Percentiles rank a stretch among this genome's conserved stretches.
These are phyloP conservation scores for Brachirus orientalis DNA, from an alignment of 2,113 vertebrate genomes.

Conservation along the genomic window DNA sequence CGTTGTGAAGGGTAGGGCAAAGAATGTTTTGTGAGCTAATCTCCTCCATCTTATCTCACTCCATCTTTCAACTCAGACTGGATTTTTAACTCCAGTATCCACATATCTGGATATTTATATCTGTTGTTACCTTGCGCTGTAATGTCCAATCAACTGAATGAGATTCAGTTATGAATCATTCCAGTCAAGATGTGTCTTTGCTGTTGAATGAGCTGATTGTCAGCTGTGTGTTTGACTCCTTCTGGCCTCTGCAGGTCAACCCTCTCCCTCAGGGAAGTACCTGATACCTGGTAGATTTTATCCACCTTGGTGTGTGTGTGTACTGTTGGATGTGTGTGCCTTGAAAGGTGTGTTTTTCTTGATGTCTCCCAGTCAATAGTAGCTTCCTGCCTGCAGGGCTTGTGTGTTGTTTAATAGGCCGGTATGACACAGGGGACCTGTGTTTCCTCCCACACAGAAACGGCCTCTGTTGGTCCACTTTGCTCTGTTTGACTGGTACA, in stretches of 20 bases:
- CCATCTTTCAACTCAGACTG: slow-evolving; percentile 3
- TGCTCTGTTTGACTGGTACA: slow-evolving; percentile 67
- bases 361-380: slow-evolving; percentile 80
- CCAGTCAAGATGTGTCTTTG: slow-evolving; percentile 15
- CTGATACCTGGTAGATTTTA: slow-evolving; percentile 81
- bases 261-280: slow-evolving; percentile 75
- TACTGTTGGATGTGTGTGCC: slow-evolving; percentile 65
- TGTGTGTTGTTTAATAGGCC: slow-evolving; percentile 76
- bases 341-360: slow-evolving; percentile 80
- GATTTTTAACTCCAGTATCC: slow-evolving; percentile 1
- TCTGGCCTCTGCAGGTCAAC: slow-evolving; percentile 64
- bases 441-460: slow-evolving; percentile 68
- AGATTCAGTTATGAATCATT: background rate
- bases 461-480: slow-evolving; percentile 71
- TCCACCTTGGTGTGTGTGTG: slow-evolving; percentile 63
- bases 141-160: slow-evolving; percentile 25
- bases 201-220: slow-evolving; percentile 62
- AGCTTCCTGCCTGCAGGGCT: slow-evolving; percentile 80
- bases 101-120: background rate
- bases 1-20: background rate
- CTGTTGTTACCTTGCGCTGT: background rate
- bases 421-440: slow-evolving; percentile 76
- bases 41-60: slow-evolving; percentile 56
- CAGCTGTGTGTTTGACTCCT: slow-evolving; percentile 52
- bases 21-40: slow-evolving; percentile 44